Evolutionary conservation across 2,797 vertebrate genomes (phyloP).

Genomic region (Falco naumanni): DNA sequence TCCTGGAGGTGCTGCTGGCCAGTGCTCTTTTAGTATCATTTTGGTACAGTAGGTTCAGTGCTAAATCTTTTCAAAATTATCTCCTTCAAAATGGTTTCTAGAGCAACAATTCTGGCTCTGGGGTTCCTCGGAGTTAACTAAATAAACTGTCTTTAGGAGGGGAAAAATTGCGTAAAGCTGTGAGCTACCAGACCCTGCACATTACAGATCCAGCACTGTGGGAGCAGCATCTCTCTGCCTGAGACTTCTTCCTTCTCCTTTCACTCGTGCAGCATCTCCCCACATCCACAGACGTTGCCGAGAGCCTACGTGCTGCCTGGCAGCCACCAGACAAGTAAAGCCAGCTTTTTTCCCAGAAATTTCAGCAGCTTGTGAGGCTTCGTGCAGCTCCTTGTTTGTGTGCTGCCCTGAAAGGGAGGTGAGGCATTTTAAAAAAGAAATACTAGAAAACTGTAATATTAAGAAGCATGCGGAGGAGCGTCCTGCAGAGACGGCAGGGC

Average conservation of each 20-base stretch:
- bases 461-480: accelerated
- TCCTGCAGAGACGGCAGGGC: neutral
- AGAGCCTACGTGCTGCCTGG: slow-evolving; percentile 49
- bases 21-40: neutral
- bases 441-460: accelerated
- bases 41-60: neutral
- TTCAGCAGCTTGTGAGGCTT: neutral
- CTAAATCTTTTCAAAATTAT: neutral
- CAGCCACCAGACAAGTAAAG: neutral
- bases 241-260: neutral
- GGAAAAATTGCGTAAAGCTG: neutral
- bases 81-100: slow-evolving; percentile 28
- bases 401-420: neutral
- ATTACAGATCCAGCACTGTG: neutral
- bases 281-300: neutral
- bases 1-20: neutral
- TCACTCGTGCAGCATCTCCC: neutral
- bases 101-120: neutral
- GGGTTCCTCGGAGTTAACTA: neutral
- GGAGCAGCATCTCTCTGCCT: slow-evolving; percentile 3
- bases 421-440: accelerated
- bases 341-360: neutral
- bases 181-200: neutral
- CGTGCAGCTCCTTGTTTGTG: neutral
- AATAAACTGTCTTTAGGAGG: neutral